A percentile compares a stretch with the other conserved stretches of the same genome.
Evolutionary conservation across 2,113 vertebrate genomes (phyloP).

Genomic region (Microcebus murinus): DNA sequence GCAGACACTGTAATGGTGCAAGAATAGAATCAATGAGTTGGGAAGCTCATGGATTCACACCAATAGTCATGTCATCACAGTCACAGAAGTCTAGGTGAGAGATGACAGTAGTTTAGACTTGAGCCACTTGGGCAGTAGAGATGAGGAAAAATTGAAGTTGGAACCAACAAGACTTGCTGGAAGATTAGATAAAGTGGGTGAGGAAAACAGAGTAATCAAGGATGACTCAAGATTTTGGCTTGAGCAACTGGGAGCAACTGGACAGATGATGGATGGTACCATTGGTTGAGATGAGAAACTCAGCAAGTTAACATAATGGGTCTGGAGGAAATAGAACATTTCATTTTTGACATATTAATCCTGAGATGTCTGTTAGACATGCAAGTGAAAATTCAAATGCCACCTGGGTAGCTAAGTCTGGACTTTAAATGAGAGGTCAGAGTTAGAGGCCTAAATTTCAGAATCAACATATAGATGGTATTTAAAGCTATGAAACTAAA

Average conservation of each 20-base stretch:
- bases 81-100: not conserved
- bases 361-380: not conserved
- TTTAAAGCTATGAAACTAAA: not conserved
- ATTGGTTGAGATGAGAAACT: conserved; percentile 13
- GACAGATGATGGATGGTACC: conserved; percentile 13
- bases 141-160: conserved; percentile 25
- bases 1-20: not conserved
- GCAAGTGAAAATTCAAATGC: conserved; percentile 13
- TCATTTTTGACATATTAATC: not conserved
- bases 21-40: not conserved
- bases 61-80: too few species aligned
- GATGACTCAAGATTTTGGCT: conserved; percentile 38
- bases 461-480: not conserved
- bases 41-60: not conserved
- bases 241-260: conserved; percentile 39
- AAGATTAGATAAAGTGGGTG: not conserved
- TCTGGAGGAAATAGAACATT: conserved; percentile 20
- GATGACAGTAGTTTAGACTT: not conserved
- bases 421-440: conserved; percentile 8
- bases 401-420: not conserved
- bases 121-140: too few species aligned
- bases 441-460: conserved; percentile 2
- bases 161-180: conserved; percentile 1
- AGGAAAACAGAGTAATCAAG: conserved; percentile 16
- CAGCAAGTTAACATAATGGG: conserved; percentile 10